phyloP scores from a whole-genome alignment of 2,888 invertebrate genomes.

The Metellina segmentata region DNA sequence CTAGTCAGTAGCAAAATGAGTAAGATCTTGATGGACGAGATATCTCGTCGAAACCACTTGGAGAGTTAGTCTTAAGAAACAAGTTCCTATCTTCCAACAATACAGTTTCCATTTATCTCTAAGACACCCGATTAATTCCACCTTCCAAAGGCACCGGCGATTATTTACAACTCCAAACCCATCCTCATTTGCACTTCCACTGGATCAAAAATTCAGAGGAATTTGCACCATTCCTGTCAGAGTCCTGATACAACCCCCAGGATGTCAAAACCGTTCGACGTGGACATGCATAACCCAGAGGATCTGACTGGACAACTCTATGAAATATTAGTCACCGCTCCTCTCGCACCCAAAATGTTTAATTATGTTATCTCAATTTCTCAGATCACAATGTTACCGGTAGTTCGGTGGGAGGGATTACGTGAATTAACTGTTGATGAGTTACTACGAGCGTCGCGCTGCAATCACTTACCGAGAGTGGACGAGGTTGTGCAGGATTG shows the following conservation, averaged over 20 bases:
- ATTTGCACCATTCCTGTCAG: not conserved
- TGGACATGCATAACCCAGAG: slow-evolving; percentile 21
- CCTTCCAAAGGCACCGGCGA: not conserved
- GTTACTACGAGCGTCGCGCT: slow-evolving; percentile 37
- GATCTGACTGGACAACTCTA: slow-evolving; percentile 20
- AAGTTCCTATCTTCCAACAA: too few species aligned
- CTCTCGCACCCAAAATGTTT: slow-evolving; percentile 49
- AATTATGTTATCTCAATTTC: slow-evolving; percentile 70
- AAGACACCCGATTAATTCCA: not conserved
- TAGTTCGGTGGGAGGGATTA: slow-evolving; percentile 28
- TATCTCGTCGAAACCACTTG: too few species aligned
- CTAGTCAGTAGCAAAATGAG: too few species aligned
- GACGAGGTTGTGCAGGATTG: slow-evolving; percentile 30
- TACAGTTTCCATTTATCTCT: not conserved
- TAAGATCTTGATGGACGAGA: too few species aligned
- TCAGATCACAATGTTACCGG: slow-evolving; percentile 32
- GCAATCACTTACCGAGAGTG: slow-evolving; percentile 49
- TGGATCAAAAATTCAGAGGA: slow-evolving; percentile 42
- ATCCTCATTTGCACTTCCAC: not conserved
- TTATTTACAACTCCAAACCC: not conserved
- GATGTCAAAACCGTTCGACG: slow-evolving; percentile 13
- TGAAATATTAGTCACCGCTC: slow-evolving; percentile 58
- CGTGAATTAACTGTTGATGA: slow-evolving; percentile 70
- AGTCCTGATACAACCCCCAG: not conserved
- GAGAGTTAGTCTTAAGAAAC: too few species aligned